Base-by-base conservation (phyloP, 23 tunicate genomes). In the Styela plicata region DNA sequence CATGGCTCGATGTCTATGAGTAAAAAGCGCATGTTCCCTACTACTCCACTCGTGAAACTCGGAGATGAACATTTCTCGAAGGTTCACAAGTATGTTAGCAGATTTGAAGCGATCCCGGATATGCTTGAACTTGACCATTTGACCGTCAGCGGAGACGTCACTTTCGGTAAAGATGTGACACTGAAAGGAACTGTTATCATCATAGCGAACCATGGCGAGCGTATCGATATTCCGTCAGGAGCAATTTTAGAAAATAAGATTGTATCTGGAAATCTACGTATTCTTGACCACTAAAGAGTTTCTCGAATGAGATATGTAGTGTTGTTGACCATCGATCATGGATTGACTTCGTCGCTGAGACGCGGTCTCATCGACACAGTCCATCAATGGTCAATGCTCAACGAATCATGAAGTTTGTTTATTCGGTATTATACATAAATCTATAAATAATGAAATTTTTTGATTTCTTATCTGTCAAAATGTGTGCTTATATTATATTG, bases 171-270 rank as follows among this genome's bases (percentile, higher is more conserved):
- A 83, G 96, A 95, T 74, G 99, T 95, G 36, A 90, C 89, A 20
- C 35, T 95, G 69, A 95, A 95, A 92, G 99, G 99, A n/a, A 95
- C 99, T 24, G 99, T 95, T 37, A 95, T 95, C 67, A 90, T 95
- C 69, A 95, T 95, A 33, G 99, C 99, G 5, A 95, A 95, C 63
- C 99, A 95, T 71, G 99, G 99, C 7, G 99, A 95, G 34, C 69
- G 99, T 33, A 95, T 95, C 70, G 99, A 95, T 34, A 95, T 95
- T 23, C 99, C 99, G 5, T 95, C 99, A 5, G 99, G 99, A 44
- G 91, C 99, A 13, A 79, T 89, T 57, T 81, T 95, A 10, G 99
- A 95, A 65, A 95, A 95, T 85, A 95, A 95, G 74, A 95, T 95
- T 34, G 99, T 95, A 34, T 95, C 99, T 34, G 99, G 99, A 17